Conservation (phyloP, 2,797 vertebrate genomes). For the Lutjanus argentimaculatus region DNA sequence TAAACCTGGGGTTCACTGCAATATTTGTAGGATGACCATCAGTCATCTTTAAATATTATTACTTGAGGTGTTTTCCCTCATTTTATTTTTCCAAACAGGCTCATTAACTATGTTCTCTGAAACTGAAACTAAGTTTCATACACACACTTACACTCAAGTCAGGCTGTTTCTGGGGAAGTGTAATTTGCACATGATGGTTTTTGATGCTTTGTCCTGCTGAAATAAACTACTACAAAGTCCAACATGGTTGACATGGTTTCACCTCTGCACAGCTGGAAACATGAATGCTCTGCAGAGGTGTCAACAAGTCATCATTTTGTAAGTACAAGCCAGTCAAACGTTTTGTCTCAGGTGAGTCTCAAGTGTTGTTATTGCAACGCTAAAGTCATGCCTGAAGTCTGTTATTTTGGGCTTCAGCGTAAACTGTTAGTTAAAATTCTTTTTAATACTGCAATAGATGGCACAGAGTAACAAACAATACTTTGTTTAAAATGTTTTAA, state of each 20-base stretch:
- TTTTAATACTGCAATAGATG: not conserved
- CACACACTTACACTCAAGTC: conserved; percentile 7
- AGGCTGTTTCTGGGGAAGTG: conserved; percentile 11
- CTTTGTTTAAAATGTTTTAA: not conserved
- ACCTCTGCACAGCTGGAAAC: conserved; percentile 73
- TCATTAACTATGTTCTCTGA: not conserved
- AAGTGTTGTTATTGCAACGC: conserved; percentile 15
- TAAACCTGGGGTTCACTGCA: not conserved
- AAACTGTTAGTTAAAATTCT: not conserved
- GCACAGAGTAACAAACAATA: not conserved
- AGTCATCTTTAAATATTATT: not conserved
- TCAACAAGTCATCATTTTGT: conserved; percentile 71
- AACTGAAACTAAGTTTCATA: not conserved
- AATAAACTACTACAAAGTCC: conserved; percentile 35
- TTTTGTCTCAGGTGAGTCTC: conserved; percentile 56
- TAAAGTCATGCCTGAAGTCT: conserved; percentile 15
- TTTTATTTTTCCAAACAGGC: not conserved
- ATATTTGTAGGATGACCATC: not conserved
- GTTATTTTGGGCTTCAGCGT: not conserved
- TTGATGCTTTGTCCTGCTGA: conserved; percentile 52
- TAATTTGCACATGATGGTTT: conserved; percentile 29
- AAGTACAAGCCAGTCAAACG: conserved; percentile 56
- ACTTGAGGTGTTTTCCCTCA: not conserved
- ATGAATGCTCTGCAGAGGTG: conserved; percentile 73
- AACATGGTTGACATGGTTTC: conserved; percentile 65